These are phyloP conservation scores for Eubasilissa splendida DNA, from an alignment of 2,888 invertebrate genomes.

Conservation along the genomic window DNA sequence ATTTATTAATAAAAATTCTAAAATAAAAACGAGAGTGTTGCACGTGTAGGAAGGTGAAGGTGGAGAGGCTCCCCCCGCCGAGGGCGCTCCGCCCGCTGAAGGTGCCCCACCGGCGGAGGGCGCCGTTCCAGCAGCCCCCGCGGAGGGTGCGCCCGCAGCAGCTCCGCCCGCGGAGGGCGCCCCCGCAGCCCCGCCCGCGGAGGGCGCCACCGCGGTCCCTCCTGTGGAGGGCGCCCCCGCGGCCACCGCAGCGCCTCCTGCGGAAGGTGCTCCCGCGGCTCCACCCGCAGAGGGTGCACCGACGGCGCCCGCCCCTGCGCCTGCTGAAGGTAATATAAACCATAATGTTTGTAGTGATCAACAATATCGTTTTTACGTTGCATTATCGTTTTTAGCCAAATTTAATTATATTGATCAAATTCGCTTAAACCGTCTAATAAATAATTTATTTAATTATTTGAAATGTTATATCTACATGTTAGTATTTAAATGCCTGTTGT, in stretches of 20 bases:
- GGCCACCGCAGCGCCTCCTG: slow-evolving; percentile 59
- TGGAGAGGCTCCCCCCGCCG: slow-evolving; percentile 60
- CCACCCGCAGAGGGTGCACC: slow-evolving; percentile 27
- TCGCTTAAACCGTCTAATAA: too few relatives aligned
- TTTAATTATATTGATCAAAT: too few relatives aligned
- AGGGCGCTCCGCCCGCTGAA: slow-evolving; percentile 62
- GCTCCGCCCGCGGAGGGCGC: slow-evolving; percentile 50
- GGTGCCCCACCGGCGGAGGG: slow-evolving; percentile 61
- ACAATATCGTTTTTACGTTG: too few relatives aligned
- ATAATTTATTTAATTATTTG: too few relatives aligned
- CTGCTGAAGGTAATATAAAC: background rate
- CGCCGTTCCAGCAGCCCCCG: slow-evolving; percentile 60
- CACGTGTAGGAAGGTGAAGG: slow-evolving; percentile 49
- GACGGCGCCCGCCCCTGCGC: slow-evolving; percentile 15
- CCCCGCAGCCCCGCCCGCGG: slow-evolving; percentile 58
- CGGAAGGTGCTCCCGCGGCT: slow-evolving; percentile 60
- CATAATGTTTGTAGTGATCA: too few relatives aligned
- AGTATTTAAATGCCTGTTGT: too few relatives aligned
- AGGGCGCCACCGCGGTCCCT: slow-evolving; percentile 42
- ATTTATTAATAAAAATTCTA: background rate
- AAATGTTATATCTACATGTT: too few relatives aligned
- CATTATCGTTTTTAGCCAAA: too few relatives aligned
- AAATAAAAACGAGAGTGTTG: background rate
- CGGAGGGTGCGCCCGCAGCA: slow-evolving; percentile 50
- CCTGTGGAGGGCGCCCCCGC: slow-evolving; percentile 56